These are phyloP conservation scores for Hypotaenidia philippensis DNA, from an alignment of 2,797 vertebrate species.

Conservation along the genomic window DNA sequence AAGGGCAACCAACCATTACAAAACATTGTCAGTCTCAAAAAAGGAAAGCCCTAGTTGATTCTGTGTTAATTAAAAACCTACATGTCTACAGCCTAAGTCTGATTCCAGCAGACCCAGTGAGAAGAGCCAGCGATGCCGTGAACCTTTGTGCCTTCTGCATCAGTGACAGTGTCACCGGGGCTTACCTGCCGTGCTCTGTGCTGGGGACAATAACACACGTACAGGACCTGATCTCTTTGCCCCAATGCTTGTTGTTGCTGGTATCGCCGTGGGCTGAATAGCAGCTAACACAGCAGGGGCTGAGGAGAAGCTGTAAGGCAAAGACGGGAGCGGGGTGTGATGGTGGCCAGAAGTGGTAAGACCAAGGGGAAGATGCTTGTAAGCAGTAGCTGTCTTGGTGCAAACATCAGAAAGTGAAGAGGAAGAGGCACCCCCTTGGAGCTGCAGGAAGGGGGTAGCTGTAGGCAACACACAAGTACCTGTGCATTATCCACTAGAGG, in stretches of 20 bases:
- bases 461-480: too few relatives aligned
- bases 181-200: neutral
- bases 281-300: neutral
- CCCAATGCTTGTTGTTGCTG: accelerated
- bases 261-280: neutral
- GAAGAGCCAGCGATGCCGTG: neutral
- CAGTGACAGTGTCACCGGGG: accelerated
- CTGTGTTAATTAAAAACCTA: neutral
- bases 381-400: neutral
- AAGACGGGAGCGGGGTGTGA: neutral
- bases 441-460: neutral
- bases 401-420: neutral
- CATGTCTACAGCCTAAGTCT: neutral
- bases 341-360: neutral
- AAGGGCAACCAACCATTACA: neutral
- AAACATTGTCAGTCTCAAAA: neutral
- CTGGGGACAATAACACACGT: neutral
- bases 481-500: accelerated
- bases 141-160: accelerated
- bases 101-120: neutral
- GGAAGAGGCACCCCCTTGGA: accelerated
- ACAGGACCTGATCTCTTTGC: too few relatives aligned
- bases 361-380: neutral
- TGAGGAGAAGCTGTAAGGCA: neutral
- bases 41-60: neutral